phyloP scores from a whole-genome alignment of 2,888 invertebrate genomes.

The Netelia virgata region DNA sequence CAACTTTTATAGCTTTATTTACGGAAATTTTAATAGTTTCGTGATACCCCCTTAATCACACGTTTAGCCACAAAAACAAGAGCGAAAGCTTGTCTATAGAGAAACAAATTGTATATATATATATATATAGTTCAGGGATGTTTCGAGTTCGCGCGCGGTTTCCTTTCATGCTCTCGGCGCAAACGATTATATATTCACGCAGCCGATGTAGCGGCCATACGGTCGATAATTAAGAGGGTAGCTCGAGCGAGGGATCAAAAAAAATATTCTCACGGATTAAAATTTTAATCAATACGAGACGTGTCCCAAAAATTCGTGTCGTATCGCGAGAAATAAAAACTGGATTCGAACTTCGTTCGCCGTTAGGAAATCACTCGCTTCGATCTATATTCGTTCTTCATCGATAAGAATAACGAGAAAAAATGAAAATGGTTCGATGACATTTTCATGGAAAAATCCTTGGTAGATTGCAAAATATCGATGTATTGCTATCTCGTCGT shows the following conservation, averaged over 20 bases:
- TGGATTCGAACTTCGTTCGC: conserved; percentile 15
- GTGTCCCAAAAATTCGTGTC: conserved; percentile 4
- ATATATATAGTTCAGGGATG: conserved; percentile 46
- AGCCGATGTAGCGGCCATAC: conserved; percentile 58
- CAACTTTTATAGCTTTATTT: conserved; percentile 62
- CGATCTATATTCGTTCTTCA: not conserved
- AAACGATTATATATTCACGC: conserved; percentile 68
- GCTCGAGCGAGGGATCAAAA: conserved; percentile 16
- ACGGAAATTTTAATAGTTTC: conserved; percentile 63
- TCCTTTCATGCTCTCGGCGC: conserved; percentile 61
- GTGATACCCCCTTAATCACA: conserved; percentile 42
- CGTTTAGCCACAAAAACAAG: conserved; percentile 58
- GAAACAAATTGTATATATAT: not conserved
- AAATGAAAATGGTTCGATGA: not conserved
- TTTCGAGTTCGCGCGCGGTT: conserved; percentile 50
- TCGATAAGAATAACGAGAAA: not conserved
- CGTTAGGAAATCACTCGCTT: not conserved
- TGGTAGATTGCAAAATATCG: not conserved
- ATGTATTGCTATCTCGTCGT: not conserved
- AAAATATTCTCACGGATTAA: conserved; percentile 56
- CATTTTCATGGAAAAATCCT: not conserved
- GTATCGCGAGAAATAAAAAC: conserved; percentile 20
- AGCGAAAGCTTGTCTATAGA: conserved; percentile 49
- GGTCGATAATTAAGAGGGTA: conserved; percentile 61
- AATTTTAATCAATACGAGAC: conserved; percentile 52